A percentile compares a stretch with the other conserved stretches of the same genome.
Evolutionary conservation across 1,140 invertebrate genomes (phyloP).

Genomic region (Drosophila neocordata): DNA sequence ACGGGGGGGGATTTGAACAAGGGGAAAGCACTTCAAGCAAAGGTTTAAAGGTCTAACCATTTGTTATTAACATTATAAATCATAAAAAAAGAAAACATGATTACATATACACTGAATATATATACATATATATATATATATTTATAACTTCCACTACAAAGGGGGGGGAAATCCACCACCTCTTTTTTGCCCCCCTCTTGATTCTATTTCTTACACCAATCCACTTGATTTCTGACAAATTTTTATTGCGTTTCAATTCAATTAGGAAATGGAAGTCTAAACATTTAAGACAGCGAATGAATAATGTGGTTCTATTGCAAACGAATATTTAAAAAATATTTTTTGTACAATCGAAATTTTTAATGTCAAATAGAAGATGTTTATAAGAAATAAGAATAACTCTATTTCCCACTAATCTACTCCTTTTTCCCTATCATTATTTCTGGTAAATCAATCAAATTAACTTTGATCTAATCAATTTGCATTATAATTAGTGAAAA

Average conservation of each 20-base stretch:
- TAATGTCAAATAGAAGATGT: too few relatives aligned
- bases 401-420: too few relatives aligned
- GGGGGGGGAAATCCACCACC: too few relatives aligned
- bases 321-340: slow-evolving; percentile 1
- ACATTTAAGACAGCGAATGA: neutral
- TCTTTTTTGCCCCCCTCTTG: slow-evolving; percentile 3
- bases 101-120: slow-evolving; percentile 25
- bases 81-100: slow-evolving; percentile 52
- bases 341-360: too few relatives aligned
- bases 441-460: slow-evolving; percentile 12
- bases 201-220: neutral
- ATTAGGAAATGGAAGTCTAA: slow-evolving; percentile 27
- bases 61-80: slow-evolving; percentile 64
- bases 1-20: neutral
- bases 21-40: neutral
- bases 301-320: neutral
- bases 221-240: slow-evolving; percentile 57
- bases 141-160: too few relatives aligned
- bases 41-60: slow-evolving; percentile 24
- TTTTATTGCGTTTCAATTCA: slow-evolving; percentile 77
- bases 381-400: too few relatives aligned
- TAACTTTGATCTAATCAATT: slow-evolving; percentile 36
- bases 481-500: slow-evolving; percentile 46
- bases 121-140: too few relatives aligned
- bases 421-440: too few relatives aligned